Conservation (phyloP, 2,113 vertebrate species). For the Misgurnus mizolepis region DNA sequence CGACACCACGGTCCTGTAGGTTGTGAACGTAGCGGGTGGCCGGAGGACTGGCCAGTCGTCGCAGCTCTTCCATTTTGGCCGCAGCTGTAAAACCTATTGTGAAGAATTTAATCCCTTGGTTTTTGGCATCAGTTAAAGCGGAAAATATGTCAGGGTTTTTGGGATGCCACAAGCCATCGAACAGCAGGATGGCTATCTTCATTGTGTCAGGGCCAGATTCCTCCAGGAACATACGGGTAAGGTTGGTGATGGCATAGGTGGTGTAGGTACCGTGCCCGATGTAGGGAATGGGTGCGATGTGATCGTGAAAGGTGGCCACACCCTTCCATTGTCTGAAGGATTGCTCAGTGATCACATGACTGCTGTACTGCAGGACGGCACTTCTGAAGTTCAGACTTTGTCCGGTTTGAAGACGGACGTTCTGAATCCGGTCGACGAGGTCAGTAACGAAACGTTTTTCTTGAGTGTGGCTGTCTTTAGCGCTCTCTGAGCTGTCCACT, state of each 20-base stretch:
- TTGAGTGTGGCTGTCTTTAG: conserved; percentile 84
- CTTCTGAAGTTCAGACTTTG: conserved; percentile 75
- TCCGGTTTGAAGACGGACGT: conserved; percentile 74
- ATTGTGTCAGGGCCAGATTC: conserved; percentile 77
- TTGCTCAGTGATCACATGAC: conserved; percentile 83
- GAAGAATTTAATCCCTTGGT: conserved; percentile 86
- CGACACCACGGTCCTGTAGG: conserved; percentile 79
- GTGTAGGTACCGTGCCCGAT: conserved; percentile 90
- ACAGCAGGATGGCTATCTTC: conserved; percentile 84
- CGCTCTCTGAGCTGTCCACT: conserved; percentile 89
- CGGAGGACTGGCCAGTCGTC: conserved; percentile 80
- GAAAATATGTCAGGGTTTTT: conserved; percentile 88
- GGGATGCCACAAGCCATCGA: conserved; percentile 83
- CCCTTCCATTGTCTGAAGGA: conserved; percentile 86
- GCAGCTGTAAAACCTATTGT: conserved; percentile 83
- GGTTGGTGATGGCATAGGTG: conserved; percentile 90
- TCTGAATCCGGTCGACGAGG: conserved; percentile 78
- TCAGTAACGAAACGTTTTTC: conserved; percentile 83
- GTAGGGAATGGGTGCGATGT: conserved; percentile 75
- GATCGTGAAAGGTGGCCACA: conserved; percentile 78
- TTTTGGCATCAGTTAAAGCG: conserved; percentile 83
- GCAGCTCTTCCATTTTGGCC: conserved; percentile 81
- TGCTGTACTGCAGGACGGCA: conserved; percentile 90
- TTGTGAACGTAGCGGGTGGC: conserved; percentile 83
- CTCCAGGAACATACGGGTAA: conserved; percentile 83